Evolutionary conservation across 2,113 vertebrate genomes (phyloP).

Genomic region (Macrotis lagotis): DNA sequence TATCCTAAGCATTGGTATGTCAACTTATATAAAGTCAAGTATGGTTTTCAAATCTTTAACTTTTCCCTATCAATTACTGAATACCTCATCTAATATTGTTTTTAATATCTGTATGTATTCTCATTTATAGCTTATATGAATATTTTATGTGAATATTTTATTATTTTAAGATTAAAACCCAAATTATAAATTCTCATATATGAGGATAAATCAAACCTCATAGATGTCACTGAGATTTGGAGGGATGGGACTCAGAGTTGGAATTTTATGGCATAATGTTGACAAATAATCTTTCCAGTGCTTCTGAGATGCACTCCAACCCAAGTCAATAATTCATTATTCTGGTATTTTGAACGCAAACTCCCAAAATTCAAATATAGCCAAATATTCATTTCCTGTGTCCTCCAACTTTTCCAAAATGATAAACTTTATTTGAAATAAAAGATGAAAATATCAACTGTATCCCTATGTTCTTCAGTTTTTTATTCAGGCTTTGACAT

Average conservation of each 20-base stretch:
- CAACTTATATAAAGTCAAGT: neutral
- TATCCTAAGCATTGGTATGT: neutral
- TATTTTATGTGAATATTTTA: neutral
- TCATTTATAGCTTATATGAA: no score
- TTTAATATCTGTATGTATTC: no score
- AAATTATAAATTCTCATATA: neutral
- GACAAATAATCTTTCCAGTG: neutral
- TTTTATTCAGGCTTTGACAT: neutral
- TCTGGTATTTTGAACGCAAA: neutral
- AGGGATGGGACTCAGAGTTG: neutral
- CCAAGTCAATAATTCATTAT: neutral
- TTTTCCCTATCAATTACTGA: no score
- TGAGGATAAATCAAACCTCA: neutral
- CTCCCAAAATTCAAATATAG: neutral
- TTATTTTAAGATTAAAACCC: no score
- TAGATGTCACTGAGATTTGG: neutral
- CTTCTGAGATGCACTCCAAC: neutral
- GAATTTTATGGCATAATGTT: neutral
- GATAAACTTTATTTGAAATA: neutral
- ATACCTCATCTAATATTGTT: no score
- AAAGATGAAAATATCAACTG: neutral
- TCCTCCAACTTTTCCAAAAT: neutral
- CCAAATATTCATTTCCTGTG: neutral
- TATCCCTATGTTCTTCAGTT: neutral
- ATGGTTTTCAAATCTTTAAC: neutral